phyloP scores from a whole-genome alignment of 2,113 vertebrate species.

The Tricholaema leucomelas region DNA sequence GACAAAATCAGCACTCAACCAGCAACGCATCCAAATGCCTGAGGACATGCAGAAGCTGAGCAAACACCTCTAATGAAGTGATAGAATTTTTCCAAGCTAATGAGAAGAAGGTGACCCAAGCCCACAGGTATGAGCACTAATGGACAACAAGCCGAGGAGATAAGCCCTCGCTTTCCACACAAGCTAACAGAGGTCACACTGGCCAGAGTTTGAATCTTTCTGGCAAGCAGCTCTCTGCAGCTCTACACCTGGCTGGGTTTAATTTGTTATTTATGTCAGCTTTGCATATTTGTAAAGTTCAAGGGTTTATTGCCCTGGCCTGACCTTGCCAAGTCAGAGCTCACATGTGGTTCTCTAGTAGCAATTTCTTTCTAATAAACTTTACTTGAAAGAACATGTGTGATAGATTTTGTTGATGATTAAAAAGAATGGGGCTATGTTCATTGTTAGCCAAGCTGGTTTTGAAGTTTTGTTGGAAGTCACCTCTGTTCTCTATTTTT shows the following conservation, averaged over 20 bases:
- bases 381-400: conserved; percentile 85
- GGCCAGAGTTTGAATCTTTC: conserved; percentile 64
- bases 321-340: conserved; percentile 84
- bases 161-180: conserved; percentile 72
- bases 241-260: conserved; percentile 84
- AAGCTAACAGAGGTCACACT: conserved; percentile 70
- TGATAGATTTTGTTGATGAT: conserved; percentile 85
- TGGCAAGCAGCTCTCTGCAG: conserved; percentile 56
- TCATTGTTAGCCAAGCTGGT: conserved; percentile 77
- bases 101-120: conserved; percentile 54
- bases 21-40: background rate
- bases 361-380: conserved; percentile 87
- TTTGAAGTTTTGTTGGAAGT: conserved; percentile 82
- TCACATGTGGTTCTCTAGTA: conserved; percentile 85
- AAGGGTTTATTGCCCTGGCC: conserved; percentile 85
- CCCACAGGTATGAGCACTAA: conserved; percentile 65
- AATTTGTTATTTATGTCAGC: conserved; percentile 89
- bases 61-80: conserved; percentile 39
- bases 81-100: conserved; percentile 65
- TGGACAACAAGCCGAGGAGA: conserved; percentile 59
- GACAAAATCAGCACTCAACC: background rate
- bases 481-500: conserved; percentile 74
- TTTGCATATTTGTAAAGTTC: conserved; percentile 89
- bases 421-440: conserved; percentile 81
- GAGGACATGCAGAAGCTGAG: conserved; percentile 15